Evolutionary conservation across 1,140 invertebrate species (phyloP), one percentile per base, ranked within the genome.

Genomic region (Rhyzopertha dominica): DNA sequence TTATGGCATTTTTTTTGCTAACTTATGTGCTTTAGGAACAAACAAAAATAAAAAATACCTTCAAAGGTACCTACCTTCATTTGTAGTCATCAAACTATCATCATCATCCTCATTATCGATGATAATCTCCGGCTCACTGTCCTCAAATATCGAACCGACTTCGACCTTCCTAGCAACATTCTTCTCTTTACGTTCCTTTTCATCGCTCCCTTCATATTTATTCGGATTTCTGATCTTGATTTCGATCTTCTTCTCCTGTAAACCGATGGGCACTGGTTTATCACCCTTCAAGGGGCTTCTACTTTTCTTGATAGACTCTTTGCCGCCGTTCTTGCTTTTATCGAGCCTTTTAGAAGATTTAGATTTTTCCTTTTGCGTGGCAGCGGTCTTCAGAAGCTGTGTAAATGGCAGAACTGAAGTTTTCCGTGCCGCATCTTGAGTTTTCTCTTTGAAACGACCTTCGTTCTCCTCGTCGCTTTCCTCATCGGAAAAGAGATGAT

Each of bases 401-500:
- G 47, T 53, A 26, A 56, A 54, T 10, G 58, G 39, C 29, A 53
- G 17, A 7, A 46, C 34, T 1, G 43, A 23, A 9, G 47, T 46
- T 24, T 58, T 54, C 30, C 42, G 32, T 12, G 28, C 34, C 9
- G 24, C 12, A 12, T 48, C 26, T 39, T 51, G 40, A 5, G 26
- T 12, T 30, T 56, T 57, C 3, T 50, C 58, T 49, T 66, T 66
- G 38, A 65, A 65, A 7, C 61, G 20, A 3, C 61, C 61, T 40
- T 67, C 63, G 36, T 67, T 63, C 42, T 64, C 63, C 29, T 55
- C 58, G 25, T 49, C 52, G 0, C 54, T 59, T 31, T 66, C 63
- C 36, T 65, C 63, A 31, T 65, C 63, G 0, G 62, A 62, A 46
- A 66, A 67, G 4, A 67, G 24, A 49, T 62, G 58, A 29, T 61